A percentile compares a stretch with the other conserved stretches of the same genome.
Evolutionary conservation across 2,888 invertebrate genomes (phyloP).

Genomic region (Ashinkailepas kermadecensis): DNA sequence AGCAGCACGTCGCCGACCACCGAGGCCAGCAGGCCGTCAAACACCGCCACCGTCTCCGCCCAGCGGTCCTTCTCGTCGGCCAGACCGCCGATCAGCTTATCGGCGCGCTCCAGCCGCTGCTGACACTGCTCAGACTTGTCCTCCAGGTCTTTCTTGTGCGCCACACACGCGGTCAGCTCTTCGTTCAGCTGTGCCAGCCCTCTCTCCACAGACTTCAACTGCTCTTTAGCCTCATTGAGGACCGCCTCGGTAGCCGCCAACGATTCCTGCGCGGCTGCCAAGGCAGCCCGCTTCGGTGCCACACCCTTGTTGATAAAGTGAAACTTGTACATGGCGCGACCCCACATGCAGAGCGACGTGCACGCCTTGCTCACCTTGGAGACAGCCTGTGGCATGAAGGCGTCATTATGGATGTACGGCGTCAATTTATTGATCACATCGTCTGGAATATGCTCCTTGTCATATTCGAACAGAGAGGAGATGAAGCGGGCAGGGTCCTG

Average conservation of each 20-base stretch:
- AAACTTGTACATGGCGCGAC: conserved; percentile 92
- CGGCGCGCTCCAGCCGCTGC: conserved; percentile 73
- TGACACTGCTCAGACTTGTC: conserved; percentile 70
- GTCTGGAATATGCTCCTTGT: conserved; percentile 72
- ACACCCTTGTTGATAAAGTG: conserved; percentile 60
- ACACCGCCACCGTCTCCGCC: conserved; percentile 41
- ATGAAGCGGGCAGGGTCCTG: conserved; percentile 73
- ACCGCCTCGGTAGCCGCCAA: conserved; percentile 75
- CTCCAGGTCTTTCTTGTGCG: conserved; percentile 59
- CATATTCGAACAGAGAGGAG: conserved; percentile 64
- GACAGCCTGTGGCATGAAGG: conserved; percentile 8
- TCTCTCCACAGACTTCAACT: conserved; percentile 56
- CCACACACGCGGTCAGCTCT: conserved; percentile 48
- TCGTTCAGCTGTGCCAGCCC: conserved; percentile 50
- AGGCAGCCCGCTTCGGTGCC: conserved; percentile 75
- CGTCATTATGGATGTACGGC: conserved; percentile 12
- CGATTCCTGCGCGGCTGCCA: conserved; percentile 70
- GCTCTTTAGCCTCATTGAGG: conserved; percentile 61
- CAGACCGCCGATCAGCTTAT: conserved; percentile 63
- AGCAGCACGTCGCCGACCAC: conserved; percentile 86
- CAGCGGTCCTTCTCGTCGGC: conserved; percentile 45
- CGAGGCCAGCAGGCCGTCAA: conserved; percentile 49
- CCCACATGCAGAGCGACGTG: conserved; percentile 92
- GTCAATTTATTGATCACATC: conserved; percentile 53
- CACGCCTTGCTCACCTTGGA: conserved; percentile 68